Evolutionary conservation across 2,113 vertebrate genomes (phyloP).

Genomic region (Myanophis thanlyinensis): DNA sequence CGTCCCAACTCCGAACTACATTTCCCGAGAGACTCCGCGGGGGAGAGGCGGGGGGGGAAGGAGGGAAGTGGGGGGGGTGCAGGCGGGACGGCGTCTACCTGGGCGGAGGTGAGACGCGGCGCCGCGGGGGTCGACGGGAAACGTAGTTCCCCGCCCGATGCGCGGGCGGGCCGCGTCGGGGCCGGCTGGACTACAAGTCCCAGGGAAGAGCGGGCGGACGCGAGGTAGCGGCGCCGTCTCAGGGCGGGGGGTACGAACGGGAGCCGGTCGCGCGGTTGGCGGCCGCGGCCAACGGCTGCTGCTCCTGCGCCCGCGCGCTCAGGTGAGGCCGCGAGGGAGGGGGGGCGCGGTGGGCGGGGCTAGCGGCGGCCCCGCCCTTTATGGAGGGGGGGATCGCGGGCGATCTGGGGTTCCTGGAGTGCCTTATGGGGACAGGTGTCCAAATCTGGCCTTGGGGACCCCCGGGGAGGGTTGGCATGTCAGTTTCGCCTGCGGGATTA

Average conservation of each 20-base stretch:
- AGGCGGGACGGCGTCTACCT: constrained; percentile 6
- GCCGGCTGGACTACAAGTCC: constrained; percentile 52
- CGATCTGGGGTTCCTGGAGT: background rate
- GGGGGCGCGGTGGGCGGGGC: background rate
- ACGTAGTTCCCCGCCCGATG: background rate
- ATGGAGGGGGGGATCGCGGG: background rate
- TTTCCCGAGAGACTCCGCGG: constrained; percentile 39
- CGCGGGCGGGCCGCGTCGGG: rapidly evolving
- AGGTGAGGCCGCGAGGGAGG: constrained; percentile 17
- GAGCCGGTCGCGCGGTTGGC: constrained; percentile 46
- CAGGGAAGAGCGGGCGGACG: background rate
- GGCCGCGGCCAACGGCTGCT: background rate
- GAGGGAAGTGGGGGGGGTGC: background rate
- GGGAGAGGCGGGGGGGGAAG: background rate
- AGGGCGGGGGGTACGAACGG: constrained; percentile 69
- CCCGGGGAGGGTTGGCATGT: background rate
- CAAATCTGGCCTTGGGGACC: background rate
- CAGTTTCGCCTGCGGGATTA: background rate
- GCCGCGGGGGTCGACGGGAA: constrained; percentile 4
- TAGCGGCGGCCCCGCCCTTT: background rate
- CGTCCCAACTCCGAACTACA: rapidly evolving
- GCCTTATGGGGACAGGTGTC: background rate
- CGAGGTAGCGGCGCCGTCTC: constrained; percentile 47
- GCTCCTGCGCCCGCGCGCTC: background rate
- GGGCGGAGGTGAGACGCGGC: constrained; percentile 6